Conservation (phyloP, 2,797 vertebrate species). For the Agapornis canus region DNA sequence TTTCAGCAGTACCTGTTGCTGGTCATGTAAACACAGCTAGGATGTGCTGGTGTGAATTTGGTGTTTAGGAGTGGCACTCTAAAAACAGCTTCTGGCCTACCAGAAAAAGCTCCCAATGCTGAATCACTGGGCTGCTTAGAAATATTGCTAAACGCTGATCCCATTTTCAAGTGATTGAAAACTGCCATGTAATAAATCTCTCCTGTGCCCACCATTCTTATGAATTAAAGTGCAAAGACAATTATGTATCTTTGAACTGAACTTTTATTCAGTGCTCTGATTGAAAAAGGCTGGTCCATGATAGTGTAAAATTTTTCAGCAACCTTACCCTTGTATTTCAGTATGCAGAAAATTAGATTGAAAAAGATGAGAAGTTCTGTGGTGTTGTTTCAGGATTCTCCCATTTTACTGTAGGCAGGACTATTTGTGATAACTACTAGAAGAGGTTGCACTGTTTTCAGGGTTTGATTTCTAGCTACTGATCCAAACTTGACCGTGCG, state of each 20-base stretch:
- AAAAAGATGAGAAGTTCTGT: neutral
- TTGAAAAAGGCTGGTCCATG: neutral
- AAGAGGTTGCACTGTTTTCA: neutral
- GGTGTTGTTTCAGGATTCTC: neutral
- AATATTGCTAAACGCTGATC: neutral
- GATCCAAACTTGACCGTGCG: neutral
- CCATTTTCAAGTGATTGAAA: neutral
- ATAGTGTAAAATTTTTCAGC: neutral
- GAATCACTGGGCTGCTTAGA: neutral
- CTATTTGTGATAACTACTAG: neutral
- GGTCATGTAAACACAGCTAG: neutral
- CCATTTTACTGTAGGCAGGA: accelerated
- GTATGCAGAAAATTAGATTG: neutral
- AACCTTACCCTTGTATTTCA: neutral
- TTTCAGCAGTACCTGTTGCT: neutral
- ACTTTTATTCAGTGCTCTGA: neutral
- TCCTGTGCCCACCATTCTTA: neutral
- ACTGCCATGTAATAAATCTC: neutral
- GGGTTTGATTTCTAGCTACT: neutral
- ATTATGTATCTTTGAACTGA: neutral
- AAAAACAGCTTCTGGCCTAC: neutral
- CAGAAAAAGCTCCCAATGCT: neutral
- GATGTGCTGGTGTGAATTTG: neutral
- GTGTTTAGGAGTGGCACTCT: neutral
- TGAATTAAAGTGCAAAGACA: neutral